These are phyloP conservation scores for Lepilemur septentrionalis DNA, from an alignment of 2,797 vertebrate genomes.

Conservation along the genomic window DNA sequence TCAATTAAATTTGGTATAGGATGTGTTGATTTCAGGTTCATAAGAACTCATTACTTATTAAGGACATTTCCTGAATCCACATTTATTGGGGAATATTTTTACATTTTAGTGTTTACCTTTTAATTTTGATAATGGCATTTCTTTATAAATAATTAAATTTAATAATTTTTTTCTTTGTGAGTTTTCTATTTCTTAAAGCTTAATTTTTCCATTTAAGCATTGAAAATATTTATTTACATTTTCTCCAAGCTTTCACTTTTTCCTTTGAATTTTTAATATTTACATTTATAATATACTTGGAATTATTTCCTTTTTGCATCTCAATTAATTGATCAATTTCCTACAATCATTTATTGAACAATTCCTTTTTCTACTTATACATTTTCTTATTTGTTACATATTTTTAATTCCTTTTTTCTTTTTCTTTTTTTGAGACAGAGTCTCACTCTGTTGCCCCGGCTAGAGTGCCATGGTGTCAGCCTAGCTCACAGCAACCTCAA, in stretches of 20 bases:
- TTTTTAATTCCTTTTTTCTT: neutral
- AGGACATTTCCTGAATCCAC: neutral
- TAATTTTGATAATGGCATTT: neutral
- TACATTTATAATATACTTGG: neutral
- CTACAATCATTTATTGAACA: neutral
- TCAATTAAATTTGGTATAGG: neutral
- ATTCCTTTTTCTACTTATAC: neutral
- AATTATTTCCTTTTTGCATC: neutral
- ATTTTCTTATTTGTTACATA: neutral
- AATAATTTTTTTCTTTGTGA: neutral
- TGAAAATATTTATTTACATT: neutral
- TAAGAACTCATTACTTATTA: neutral
- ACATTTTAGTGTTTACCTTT: neutral
- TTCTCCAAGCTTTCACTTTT: conserved; percentile 8
- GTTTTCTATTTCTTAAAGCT: neutral
- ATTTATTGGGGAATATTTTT: neutral
- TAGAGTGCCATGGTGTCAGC: too few relatives aligned
- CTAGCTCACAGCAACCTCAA: too few relatives aligned
- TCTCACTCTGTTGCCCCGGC: too few relatives aligned
- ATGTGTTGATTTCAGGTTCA: neutral
- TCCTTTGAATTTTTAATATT: conserved; percentile 28
- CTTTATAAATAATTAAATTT: neutral
- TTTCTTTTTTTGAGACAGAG: neutral
- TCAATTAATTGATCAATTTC: neutral
- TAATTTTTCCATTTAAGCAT: neutral